These are phyloP conservation scores for Mythimna albipuncta DNA, from an alignment of 2,888 invertebrate species.

Conservation along the genomic window DNA sequence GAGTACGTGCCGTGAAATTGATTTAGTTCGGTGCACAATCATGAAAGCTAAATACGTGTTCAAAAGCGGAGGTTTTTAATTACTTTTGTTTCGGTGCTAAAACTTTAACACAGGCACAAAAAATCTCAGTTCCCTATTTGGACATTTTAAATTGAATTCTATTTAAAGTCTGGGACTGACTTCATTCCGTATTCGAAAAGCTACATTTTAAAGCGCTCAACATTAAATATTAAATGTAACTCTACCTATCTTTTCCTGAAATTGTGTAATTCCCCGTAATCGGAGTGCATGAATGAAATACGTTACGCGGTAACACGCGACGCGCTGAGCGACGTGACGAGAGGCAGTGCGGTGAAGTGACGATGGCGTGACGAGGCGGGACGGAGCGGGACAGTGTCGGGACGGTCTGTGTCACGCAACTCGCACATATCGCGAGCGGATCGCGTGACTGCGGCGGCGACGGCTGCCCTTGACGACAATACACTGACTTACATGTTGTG, in stretches of 20 bases:
- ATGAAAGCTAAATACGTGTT: background rate
- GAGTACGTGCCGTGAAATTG: background rate
- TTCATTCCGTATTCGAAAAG: background rate
- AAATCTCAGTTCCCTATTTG: too few relatives aligned
- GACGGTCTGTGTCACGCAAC: constrained; percentile 22
- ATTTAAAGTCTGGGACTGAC: background rate
- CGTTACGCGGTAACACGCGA: background rate
- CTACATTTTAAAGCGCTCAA: background rate
- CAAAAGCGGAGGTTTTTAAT: background rate
- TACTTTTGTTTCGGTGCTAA: constrained; percentile 1
- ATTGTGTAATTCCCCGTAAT: constrained; percentile 13
- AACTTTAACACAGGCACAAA: background rate
- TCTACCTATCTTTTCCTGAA: background rate
- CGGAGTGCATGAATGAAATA: constrained; percentile 29
- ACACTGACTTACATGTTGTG: constrained; percentile 6
- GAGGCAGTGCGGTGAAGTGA: background rate
- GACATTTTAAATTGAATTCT: background rate
- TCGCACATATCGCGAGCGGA: constrained; percentile 14
- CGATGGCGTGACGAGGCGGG: background rate
- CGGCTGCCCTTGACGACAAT: constrained; percentile 26
- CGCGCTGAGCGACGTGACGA: constrained; percentile 1
- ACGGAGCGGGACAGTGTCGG: background rate
- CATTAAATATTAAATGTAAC: constrained; percentile 26
- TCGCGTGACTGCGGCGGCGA: constrained; percentile 40
- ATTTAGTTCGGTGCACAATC: background rate